Evolutionary conservation across 2,797 vertebrate genomes (phyloP).

Genomic region (Microcaecilia unicolor): DNA sequence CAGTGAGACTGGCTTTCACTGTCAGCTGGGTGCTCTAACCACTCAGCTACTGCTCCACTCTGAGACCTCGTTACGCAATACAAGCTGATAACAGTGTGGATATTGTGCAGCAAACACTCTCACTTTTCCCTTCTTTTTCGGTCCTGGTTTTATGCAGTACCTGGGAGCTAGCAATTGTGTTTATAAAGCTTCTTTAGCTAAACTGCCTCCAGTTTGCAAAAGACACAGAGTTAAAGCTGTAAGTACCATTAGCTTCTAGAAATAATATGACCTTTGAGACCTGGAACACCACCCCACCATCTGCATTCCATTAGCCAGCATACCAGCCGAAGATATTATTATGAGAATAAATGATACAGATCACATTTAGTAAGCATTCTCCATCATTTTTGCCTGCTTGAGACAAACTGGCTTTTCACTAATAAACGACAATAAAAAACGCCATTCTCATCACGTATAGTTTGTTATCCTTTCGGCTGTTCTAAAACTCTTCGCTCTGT

Average conservation of each 20-base stretch:
- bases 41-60: too few species aligned
- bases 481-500: too few species aligned
- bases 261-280: constrained; percentile 25
- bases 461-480: background rate
- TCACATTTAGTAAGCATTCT: constrained; percentile 3
- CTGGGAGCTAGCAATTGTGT: background rate
- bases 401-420: constrained; percentile 4
- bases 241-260: constrained; percentile 18
- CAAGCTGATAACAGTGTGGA: too few species aligned
- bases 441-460: background rate
- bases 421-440: background rate
- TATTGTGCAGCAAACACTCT: too few species aligned
- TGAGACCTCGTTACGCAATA: too few species aligned
- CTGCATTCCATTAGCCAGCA: constrained; percentile 13
- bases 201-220: constrained; percentile 4
- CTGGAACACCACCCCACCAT: constrained; percentile 16
- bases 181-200: background rate
- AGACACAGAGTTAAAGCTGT: background rate
- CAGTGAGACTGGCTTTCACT: too few species aligned
- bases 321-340: constrained; percentile 10
- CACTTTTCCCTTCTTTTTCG: background rate
- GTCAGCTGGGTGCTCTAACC: too few species aligned
- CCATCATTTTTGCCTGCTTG: constrained; percentile 5
- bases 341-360: constrained; percentile 14
- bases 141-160: background rate